phyloP scores from a whole-genome alignment of 1,140 invertebrate genomes.

The Phthorimaea operculella region DNA sequence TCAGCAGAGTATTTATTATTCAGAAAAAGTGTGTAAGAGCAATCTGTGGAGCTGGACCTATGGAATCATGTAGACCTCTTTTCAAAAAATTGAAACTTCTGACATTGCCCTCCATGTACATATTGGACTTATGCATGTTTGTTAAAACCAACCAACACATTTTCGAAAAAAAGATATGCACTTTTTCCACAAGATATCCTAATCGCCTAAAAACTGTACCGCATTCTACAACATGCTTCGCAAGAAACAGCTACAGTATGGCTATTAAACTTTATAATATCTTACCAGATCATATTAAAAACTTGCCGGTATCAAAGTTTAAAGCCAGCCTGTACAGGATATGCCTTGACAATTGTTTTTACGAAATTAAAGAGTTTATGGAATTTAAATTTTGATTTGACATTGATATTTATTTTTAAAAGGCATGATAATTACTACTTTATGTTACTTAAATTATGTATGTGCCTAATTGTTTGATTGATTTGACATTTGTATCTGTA shows the following conservation, averaged over 20 bases:
- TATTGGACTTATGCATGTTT: not conserved
- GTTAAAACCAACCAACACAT: not conserved
- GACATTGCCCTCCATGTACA: not conserved
- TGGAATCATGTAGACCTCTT: not conserved
- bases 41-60: not conserved
- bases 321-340: not conserved
- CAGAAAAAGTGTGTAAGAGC: slow-evolving; percentile 2
- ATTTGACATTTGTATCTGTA: too few species aligned
- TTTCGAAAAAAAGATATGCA: not conserved
- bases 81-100: not conserved
- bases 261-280: not conserved
- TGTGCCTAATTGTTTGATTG: too few species aligned
- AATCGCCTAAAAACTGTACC: not conserved
- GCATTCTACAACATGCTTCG: not conserved
- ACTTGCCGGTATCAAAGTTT: not conserved
- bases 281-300: not conserved
- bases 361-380: not conserved
- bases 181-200: not conserved
- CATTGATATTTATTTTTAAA: too few species aligned
- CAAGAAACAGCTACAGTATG: not conserved
- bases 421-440: too few species aligned
- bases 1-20: not conserved
- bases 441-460: too few species aligned
- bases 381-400: not conserved
- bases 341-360: not conserved